These are phyloP conservation scores for Anniella stebbinsi DNA, from an alignment of 2,797 vertebrate species.

Conservation along the genomic window DNA sequence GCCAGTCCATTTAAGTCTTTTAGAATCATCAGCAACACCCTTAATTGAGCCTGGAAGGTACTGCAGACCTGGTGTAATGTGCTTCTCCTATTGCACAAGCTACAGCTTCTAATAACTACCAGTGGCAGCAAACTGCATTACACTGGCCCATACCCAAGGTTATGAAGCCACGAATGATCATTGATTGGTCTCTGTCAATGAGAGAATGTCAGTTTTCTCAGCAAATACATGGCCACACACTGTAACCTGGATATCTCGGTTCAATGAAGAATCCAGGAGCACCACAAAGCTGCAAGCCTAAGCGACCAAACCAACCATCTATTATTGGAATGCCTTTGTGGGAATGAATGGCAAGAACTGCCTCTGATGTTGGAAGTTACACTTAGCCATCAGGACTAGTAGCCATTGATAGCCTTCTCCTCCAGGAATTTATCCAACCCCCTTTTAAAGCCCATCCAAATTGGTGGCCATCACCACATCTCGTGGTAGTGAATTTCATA, in stretches of 20 bases:
- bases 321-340: neutral
- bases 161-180: neutral
- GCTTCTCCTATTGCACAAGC: too few species aligned
- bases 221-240: neutral
- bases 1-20: neutral
- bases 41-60: neutral
- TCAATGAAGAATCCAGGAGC: neutral
- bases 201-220: neutral
- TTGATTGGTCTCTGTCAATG: neutral
- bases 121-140: neutral
- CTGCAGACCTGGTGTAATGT: neutral
- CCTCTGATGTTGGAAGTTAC: too few species aligned
- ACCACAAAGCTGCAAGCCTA: neutral
- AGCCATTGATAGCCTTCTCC: too few species aligned
- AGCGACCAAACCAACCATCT: neutral
- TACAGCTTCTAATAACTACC: neutral
- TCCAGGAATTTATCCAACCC: too few species aligned
- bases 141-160: neutral
- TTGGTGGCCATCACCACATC: too few species aligned
- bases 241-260: neutral
- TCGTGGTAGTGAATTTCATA: too few species aligned
- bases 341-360: too few species aligned
- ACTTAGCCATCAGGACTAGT: too few species aligned
- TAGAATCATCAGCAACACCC: neutral
- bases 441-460: too few species aligned